Percentiles rank a stretch among this genome's conserved stretches.
Evolutionary conservation across 2,113 vertebrate species (phyloP).

Genomic region (Haplotaxodon microlepis): DNA sequence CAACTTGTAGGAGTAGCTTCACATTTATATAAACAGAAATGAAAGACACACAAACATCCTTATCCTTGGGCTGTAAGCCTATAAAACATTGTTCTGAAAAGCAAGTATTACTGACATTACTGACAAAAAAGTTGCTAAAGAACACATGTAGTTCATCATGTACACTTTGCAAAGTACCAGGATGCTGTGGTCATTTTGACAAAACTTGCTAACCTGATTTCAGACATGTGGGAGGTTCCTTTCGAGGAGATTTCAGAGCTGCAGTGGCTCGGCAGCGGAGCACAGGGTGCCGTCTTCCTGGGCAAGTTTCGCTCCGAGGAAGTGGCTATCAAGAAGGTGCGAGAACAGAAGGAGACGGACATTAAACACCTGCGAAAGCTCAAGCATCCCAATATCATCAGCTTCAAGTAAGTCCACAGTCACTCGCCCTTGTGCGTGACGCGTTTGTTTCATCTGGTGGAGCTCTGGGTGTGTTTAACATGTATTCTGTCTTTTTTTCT

Average conservation of each 20-base stretch:
- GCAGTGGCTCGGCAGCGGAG: slow-evolving; percentile 97
- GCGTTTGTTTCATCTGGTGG: background rate
- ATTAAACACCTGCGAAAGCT: slow-evolving; percentile 95
- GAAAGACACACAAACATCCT: background rate
- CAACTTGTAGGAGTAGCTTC: background rate
- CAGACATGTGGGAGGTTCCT: slow-evolving; percentile 97
- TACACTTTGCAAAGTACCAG: background rate
- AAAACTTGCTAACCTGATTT: background rate
- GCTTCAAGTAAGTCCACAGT: slow-evolving; percentile 85
- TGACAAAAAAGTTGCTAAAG: background rate
- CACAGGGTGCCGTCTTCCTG: slow-evolving; percentile 94
- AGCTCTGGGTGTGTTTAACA: background rate
- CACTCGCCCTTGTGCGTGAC: too few relatives aligned
- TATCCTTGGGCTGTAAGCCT: background rate
- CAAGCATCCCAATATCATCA: slow-evolving; percentile 97
- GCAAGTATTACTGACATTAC: background rate
- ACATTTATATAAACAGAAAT: background rate
- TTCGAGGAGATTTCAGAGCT: slow-evolving; percentile 98
- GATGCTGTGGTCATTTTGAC: background rate
- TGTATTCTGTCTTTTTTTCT: background rate
- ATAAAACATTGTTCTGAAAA: background rate
- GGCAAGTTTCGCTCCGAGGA: slow-evolving; percentile 93
- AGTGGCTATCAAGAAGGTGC: slow-evolving; percentile 98
- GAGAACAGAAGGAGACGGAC: slow-evolving; percentile 97
- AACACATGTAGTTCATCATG: background rate